Evolutionary conservation across 2,888 invertebrate genomes (phyloP).

Genomic region (Taphrorychus bicolor): DNA sequence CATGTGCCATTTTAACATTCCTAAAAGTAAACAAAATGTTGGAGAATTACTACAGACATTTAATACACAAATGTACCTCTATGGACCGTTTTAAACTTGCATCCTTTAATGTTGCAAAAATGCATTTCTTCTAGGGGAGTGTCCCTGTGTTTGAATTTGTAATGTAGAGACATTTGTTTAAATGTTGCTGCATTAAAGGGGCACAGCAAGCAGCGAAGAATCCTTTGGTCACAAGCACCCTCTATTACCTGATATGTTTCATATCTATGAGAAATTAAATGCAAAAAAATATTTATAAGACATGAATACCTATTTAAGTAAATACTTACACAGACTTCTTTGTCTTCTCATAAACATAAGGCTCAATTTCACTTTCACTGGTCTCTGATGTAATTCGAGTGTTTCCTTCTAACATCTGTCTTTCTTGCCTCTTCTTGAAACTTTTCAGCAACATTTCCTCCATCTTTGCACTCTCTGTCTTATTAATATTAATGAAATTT

Average conservation of each 20-base stretch:
- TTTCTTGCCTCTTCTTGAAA: conserved; percentile 4
- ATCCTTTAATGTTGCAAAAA: conserved; percentile 19
- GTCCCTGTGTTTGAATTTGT: conserved; percentile 19
- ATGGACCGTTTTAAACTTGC: conserved; percentile 21
- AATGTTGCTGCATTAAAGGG: conserved; percentile 2
- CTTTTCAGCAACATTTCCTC: conserved; percentile 12
- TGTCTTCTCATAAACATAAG: conserved; percentile 19
- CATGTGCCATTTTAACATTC: conserved; percentile 20
- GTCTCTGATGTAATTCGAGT: not conserved
- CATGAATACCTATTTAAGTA: not conserved
- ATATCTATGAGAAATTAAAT: conserved; percentile 10
- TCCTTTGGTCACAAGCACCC: not conserved
- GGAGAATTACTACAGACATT: not conserved
- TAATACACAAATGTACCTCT: conserved; percentile 13
- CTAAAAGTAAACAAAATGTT: conserved; percentile 5
- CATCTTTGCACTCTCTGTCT: conserved; percentile 16
- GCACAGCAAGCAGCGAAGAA: conserved; percentile 8
- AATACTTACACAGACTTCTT: conserved; percentile 16
- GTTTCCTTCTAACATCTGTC: not conserved
- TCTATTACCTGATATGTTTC: conserved; percentile 12
- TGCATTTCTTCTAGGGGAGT: conserved; percentile 22
- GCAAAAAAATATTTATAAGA: not conserved
- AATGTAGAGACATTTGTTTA: conserved; percentile 18
- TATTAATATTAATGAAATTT: conserved; percentile 15
- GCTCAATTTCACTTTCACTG: conserved; percentile 5